These are phyloP conservation scores for Limulus polyphemus DNA, from an alignment of 2,888 invertebrate species.

Conservation along the genomic window DNA sequence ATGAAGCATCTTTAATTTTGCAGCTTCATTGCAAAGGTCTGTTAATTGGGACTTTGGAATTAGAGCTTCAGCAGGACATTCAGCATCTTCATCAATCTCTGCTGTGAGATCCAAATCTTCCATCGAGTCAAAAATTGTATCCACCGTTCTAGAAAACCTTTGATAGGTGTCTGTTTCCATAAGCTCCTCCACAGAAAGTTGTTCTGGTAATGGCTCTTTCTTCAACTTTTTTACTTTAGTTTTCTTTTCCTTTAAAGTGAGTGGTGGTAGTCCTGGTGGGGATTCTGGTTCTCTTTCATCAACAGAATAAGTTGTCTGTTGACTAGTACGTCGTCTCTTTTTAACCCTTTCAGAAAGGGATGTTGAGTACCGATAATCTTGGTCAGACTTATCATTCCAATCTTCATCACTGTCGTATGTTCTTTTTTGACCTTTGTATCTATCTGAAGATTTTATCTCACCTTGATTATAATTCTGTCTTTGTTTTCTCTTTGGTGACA, in stretches of 20 bases:
- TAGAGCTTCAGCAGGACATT: slow-evolving; percentile 62
- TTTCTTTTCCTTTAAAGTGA: slow-evolving; percentile 15
- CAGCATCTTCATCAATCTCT: slow-evolving; percentile 61
- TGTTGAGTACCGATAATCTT: slow-evolving; percentile 1
- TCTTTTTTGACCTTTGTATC: slow-evolving; percentile 6
- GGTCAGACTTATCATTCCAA: slow-evolving; percentile 1
- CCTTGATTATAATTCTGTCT: neutral
- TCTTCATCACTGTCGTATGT: slow-evolving; percentile 3
- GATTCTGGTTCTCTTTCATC: slow-evolving; percentile 7
- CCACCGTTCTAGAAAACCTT: slow-evolving; percentile 80
- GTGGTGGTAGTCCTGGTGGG: slow-evolving; percentile 4
- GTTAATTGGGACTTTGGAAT: slow-evolving; percentile 73
- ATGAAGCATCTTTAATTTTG: slow-evolving; percentile 82
- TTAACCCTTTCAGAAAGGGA: slow-evolving; percentile 28
- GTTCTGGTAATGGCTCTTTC: slow-evolving; percentile 58
- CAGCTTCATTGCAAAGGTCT: slow-evolving; percentile 85
- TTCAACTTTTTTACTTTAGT: slow-evolving; percentile 40
- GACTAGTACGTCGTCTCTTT: slow-evolving; percentile 23
- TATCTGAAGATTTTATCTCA: slow-evolving; percentile 8
- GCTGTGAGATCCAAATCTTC: slow-evolving; percentile 71
- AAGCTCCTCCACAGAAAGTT: slow-evolving; percentile 61
- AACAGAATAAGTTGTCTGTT: slow-evolving; percentile 5
- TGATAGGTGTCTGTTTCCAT: slow-evolving; percentile 94
- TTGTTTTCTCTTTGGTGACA: neutral
- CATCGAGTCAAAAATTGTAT: slow-evolving; percentile 77